Conservation (phyloP, 2,888 invertebrate species). For the Pristionchus exspectatus region DNA sequence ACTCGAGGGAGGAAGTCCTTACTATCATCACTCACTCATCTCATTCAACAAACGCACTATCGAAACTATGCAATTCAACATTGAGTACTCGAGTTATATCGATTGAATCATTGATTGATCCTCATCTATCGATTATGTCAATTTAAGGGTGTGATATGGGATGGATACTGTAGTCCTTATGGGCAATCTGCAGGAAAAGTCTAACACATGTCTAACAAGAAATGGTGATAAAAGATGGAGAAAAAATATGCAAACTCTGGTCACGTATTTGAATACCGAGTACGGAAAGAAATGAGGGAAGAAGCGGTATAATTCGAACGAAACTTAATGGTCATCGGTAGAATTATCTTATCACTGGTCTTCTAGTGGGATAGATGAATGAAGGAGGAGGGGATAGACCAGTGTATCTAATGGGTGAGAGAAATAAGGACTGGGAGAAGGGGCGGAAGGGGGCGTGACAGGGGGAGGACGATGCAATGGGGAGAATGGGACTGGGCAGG, state of each 20-base stretch:
- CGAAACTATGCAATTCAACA: conserved; percentile 2
- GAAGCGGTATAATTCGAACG: neutral
- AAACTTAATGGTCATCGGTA: neutral
- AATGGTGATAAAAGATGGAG: conserved; percentile 15
- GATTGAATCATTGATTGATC: conserved; percentile 28
- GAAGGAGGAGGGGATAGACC: neutral
- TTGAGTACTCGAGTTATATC: conserved; percentile 45
- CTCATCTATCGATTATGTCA: conserved; percentile 40
- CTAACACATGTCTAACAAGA: conserved; percentile 26
- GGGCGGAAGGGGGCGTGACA: neutral
- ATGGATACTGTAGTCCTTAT: neutral
- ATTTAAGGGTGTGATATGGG: neutral
- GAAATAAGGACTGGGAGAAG: conserved; percentile 17
- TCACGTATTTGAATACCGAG: conserved; percentile 8
- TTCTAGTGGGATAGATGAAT: neutral
- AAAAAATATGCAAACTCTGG: neutral
- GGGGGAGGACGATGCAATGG: neutral
- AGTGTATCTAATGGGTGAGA: neutral
- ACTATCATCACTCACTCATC: neutral
- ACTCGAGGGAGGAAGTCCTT: neutral
- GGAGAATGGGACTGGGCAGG: neutral
- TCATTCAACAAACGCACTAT: neutral
- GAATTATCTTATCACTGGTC: neutral
- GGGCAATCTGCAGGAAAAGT: neutral
- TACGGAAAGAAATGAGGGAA: neutral